These are phyloP conservation scores for Amyelois transitella DNA, from an alignment of 1,140 invertebrate species.

Conservation along the genomic window DNA sequence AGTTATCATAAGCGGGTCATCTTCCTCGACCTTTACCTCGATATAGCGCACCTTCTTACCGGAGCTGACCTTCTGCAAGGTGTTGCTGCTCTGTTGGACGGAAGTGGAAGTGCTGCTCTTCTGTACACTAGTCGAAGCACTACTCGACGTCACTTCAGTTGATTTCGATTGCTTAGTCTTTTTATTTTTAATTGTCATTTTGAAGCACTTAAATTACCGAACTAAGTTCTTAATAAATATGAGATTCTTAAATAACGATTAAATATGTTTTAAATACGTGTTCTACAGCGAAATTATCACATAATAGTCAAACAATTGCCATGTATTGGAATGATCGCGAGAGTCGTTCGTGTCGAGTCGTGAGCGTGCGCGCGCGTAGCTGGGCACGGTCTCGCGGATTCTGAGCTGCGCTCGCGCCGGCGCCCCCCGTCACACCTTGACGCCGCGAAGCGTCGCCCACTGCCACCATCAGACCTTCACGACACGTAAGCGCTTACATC, in stretches of 20 bases:
- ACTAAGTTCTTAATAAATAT: constrained; percentile 23
- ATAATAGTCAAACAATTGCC: constrained; percentile 60
- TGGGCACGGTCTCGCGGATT: constrained; percentile 61
- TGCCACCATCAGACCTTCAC: constrained; percentile 58
- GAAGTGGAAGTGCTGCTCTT: constrained; percentile 58
- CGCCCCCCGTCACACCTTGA: constrained; percentile 47
- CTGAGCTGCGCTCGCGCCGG: constrained; percentile 30
- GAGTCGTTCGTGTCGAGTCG: constrained; percentile 70
- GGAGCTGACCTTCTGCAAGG: constrained; percentile 65
- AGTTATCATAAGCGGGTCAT: constrained; percentile 72
- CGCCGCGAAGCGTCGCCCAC: constrained; percentile 22
- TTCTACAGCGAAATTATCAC: constrained; percentile 38
- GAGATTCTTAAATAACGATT: constrained; percentile 61
- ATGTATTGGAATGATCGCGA: constrained; percentile 55
- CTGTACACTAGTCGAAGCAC: constrained; percentile 64
- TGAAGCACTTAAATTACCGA: constrained; percentile 40
- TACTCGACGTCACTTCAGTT: constrained; percentile 56
- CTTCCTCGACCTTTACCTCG: constrained; percentile 72
- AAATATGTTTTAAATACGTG: constrained; percentile 40
- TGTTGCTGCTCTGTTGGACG: constrained; percentile 54
- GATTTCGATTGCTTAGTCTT: constrained; percentile 67
- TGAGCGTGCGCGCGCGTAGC: constrained; percentile 53
- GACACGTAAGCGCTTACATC: constrained; percentile 70
- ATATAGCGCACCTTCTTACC: constrained; percentile 72
- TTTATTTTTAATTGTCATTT: constrained; percentile 74